Evolutionary conservation across 1,140 invertebrate species (phyloP), one percentile per base, ranked within the genome.

Genomic region (Stegodyphus dumicola): DNA sequence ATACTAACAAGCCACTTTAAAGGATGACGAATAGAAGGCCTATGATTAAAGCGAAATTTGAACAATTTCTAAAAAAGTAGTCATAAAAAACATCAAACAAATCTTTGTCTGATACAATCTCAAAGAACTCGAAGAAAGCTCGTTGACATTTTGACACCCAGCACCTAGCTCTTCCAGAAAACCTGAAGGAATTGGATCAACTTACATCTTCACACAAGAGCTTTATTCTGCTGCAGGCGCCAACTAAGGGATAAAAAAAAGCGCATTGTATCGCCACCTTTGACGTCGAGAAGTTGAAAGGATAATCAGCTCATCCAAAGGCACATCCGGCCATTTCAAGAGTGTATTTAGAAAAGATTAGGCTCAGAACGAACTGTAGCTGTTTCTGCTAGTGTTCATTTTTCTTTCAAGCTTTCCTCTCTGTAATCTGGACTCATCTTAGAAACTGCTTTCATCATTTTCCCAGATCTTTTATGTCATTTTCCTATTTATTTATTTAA

Each of bases 241-340:
- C 69, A 52, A 13, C 56, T 15, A 49, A 52, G 51, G 51, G 10
- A 52, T 18, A 48, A 85, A 48, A 69, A 67, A 18, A 69, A 70
- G 71, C 56, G 66, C 51, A 75, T 56, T 85, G 81, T 77, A 77
- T 85, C 74, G 80, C 64, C 64, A 84, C 75, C 73, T 76, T 84
- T 84, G 80, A 84, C 64, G 81, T 85, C 64, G 73, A 76, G 80
- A 84, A 48, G 81, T 85, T 76, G 73, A 85, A 85, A 85, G 81
- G 80, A 75, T 54, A 75, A 83, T 56, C 67, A 83, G 74, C 73
- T 77, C 52, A 60, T 85, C 81, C 65, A 85, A 51, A 70, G n/a
- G 52, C 49, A 75, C 80, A 83, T 83, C 71, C 71, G 71, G 80
- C 71, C 51, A 71, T 54, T 83, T 75, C 64, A 75, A 75, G 71